Evolutionary conservation across 2,888 invertebrate genomes (phyloP).

Genomic region (Leptopilina syphax): DNA sequence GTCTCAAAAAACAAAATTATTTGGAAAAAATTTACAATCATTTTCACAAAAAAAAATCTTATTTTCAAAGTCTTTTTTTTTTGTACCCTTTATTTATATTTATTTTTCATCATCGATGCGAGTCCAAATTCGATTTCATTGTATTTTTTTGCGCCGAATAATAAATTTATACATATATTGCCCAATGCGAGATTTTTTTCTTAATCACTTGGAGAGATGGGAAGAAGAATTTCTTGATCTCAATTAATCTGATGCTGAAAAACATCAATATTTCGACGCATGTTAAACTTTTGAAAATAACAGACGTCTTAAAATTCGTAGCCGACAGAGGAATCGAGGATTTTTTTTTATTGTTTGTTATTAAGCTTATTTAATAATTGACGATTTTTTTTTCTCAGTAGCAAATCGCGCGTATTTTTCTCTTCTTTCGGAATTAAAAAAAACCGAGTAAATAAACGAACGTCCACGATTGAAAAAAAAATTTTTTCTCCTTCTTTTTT

Average conservation of each 20-base stretch:
- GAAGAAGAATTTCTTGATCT: not conserved
- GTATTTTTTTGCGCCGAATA: slow-evolving; percentile 2
- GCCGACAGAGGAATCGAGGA: slow-evolving; percentile 15
- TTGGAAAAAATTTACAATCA: slow-evolving; percentile 16
- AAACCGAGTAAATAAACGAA: slow-evolving; percentile 8
- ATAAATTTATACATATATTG: slow-evolving; percentile 13
- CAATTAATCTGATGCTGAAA: not conserved
- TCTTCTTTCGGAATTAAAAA: not conserved
- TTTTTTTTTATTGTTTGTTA: not conserved
- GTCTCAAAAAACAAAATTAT: not conserved
- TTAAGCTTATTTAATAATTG: slow-evolving; percentile 65
- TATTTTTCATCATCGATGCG: not conserved
- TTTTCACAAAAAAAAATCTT: not conserved
- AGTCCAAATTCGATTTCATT: slow-evolving; percentile 22
- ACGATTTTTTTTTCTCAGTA: slow-evolving; percentile 66
- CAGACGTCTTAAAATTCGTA: slow-evolving; percentile 38
- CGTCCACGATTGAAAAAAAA: slow-evolving; percentile 27
- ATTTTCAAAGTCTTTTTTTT: slow-evolving; percentile 6
- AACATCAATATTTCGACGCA: slow-evolving; percentile 19
- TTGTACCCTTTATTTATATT: slow-evolving; percentile 16
- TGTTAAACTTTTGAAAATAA: slow-evolving; percentile 20
- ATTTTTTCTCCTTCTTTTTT: not conserved
- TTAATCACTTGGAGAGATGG: too few relatives aligned
- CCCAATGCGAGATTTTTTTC: slow-evolving; percentile 11
- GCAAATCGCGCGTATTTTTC: slow-evolving; percentile 48